Conservation (phyloP, 1,140 invertebrate species). For the Lepidurus arcticus region DNA sequence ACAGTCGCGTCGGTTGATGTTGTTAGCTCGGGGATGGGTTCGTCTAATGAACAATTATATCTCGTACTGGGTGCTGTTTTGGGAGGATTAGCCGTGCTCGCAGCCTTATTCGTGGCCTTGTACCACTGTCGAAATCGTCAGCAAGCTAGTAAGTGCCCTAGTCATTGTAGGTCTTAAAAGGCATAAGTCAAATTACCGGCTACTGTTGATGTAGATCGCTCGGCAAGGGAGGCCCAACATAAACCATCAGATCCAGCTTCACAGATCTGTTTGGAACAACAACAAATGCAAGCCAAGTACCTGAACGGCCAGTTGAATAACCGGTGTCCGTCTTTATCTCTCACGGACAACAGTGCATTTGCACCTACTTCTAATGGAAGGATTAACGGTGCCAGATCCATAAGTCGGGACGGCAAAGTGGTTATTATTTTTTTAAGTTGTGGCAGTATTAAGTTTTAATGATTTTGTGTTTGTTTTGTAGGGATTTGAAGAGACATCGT, state of each 20-base stretch:
- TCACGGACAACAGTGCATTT: not conserved
- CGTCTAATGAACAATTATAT: slow-evolving; percentile 49
- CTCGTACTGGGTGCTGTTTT: slow-evolving; percentile 53
- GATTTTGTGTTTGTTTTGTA: not conserved
- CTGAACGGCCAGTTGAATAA: slow-evolving; percentile 1
- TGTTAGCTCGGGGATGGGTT: slow-evolving; percentile 36
- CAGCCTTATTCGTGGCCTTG: slow-evolving; percentile 44
- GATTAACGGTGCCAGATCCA: not conserved
- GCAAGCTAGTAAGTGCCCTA: not conserved
- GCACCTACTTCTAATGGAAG: not conserved
- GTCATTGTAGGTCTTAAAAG: not conserved
- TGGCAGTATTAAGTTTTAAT: not conserved
- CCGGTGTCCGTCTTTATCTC: not conserved
- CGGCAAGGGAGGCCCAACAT: not conserved
- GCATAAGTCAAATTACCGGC: not conserved
- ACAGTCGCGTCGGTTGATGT: slow-evolving; percentile 36
- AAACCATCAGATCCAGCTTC: not conserved
- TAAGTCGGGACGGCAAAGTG: no score
- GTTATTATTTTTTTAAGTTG: not conserved
- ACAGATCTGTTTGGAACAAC: not conserved
- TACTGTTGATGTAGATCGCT: not conserved
- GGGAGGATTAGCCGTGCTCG: slow-evolving; percentile 47
- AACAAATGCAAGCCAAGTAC: not conserved
- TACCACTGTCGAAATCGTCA: slow-evolving; percentile 36
- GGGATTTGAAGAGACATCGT: not conserved